Evolutionary conservation across 1,140 invertebrate species (phyloP).

Genomic region (Bombus superbus): DNA sequence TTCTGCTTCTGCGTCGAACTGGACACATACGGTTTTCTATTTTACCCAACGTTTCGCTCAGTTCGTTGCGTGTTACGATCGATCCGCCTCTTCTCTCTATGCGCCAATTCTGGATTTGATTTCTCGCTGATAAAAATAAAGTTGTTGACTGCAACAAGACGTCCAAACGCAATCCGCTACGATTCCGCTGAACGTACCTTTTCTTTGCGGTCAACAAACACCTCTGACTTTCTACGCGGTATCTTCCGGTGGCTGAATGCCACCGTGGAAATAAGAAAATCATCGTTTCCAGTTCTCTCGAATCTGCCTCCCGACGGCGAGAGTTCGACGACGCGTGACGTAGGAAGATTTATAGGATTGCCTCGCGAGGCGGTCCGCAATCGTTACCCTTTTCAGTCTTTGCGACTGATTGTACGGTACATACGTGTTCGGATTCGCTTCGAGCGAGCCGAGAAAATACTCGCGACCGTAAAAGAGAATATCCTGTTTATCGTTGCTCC

Average conservation of each 20-base stretch:
- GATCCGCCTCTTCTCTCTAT: too few species aligned
- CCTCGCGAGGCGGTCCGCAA: neutral
- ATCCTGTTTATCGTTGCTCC: neutral
- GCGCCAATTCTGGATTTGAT: neutral
- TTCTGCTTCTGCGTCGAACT: neutral
- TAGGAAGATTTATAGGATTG: conserved; percentile 49
- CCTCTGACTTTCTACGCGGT: conserved; percentile 2
- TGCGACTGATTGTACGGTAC: conserved; percentile 21
- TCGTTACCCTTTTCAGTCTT: conserved; percentile 37
- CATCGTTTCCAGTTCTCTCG: conserved; percentile 19
- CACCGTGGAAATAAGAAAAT: conserved; percentile 42
- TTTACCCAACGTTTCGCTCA: neutral
- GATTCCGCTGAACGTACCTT: neutral
- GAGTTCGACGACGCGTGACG: conserved; percentile 32
- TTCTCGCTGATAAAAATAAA: conserved; percentile 10
- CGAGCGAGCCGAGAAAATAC: neutral
- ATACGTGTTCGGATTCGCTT: neutral
- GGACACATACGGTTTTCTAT: neutral
- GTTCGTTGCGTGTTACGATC: too few species aligned
- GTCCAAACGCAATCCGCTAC: neutral
- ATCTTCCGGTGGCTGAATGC: neutral
- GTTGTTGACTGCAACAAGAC: neutral
- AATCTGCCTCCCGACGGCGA: neutral
- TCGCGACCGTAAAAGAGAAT: neutral
- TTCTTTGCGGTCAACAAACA: neutral